These are phyloP conservation scores for Xiphophorus maculatus DNA, from an alignment of 2,113 vertebrate genomes.

Conservation along the genomic window DNA sequence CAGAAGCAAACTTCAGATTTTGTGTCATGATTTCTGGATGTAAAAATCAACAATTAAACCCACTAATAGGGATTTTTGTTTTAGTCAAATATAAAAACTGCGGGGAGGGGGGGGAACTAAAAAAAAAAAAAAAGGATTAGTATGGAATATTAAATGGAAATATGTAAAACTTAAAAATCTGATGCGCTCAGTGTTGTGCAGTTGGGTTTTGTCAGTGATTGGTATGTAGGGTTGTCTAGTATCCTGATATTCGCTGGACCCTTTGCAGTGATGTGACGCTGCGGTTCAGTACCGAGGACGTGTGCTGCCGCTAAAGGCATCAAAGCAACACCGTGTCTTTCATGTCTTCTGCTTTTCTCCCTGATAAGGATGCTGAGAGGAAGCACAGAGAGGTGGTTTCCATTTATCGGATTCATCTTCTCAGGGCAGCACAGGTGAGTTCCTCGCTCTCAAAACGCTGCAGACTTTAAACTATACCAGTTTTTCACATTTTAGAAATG, in stretches of 20 bases:
- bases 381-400: conserved; percentile 96
- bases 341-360: conserved; percentile 6
- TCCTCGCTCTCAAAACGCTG: neutral
- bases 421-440: conserved; percentile 94
- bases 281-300: neutral
- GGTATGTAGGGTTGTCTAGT: neutral
- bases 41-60: too few species aligned
- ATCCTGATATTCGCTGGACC: neutral
- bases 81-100: too few species aligned
- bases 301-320: neutral
- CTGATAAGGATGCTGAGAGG: conserved; percentile 87
- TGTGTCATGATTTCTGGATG: too few species aligned
- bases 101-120: too few species aligned
- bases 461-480: neutral
- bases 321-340: neutral
- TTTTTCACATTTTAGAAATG: neutral
- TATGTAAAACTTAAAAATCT: too few species aligned
- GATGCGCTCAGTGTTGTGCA: too few species aligned
- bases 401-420: conserved; percentile 95
- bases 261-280: neutral
- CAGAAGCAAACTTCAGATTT: too few species aligned
- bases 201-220: too few species aligned
- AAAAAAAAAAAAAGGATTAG: too few species aligned
- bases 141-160: too few species aligned
- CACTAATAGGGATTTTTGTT: too few species aligned